phyloP scores from a whole-genome alignment of 2,797 vertebrate genomes.

The Caiman crocodilus region DNA sequence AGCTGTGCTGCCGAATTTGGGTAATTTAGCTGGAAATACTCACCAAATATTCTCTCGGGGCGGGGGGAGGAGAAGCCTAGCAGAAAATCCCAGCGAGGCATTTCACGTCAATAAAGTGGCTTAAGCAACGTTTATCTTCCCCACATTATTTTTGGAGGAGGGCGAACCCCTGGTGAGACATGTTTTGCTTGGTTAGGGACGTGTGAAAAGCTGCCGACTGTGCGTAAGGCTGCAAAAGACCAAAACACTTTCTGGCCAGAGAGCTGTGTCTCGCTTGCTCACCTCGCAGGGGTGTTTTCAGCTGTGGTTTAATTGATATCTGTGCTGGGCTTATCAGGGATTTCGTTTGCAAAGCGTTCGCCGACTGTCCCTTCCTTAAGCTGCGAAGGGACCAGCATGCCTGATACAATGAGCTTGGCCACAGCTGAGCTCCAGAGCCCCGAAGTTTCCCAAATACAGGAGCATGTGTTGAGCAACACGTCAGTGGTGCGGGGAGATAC shows the following conservation, averaged over 20 bases:
- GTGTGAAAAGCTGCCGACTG: too few species aligned
- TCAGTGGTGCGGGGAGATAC: slow-evolving; percentile 67
- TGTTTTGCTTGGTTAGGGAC: neutral
- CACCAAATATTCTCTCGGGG: neutral
- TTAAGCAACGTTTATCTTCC: neutral
- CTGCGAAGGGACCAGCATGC: neutral
- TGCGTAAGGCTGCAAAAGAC: neutral
- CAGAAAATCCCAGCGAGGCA: neutral
- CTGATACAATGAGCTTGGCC: neutral
- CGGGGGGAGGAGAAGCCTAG: too few species aligned
- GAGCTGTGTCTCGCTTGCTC: neutral
- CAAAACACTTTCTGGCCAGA: neutral
- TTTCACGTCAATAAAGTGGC: neutral
- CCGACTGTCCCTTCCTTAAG: neutral
- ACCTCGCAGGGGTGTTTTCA: neutral
- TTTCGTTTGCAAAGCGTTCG: neutral
- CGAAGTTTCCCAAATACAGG: neutral
- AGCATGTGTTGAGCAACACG: slow-evolving; percentile 69
- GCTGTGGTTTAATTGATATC: neutral
- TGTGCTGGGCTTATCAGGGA: neutral
- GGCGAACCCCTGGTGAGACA: neutral
- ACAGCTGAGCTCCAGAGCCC: neutral
- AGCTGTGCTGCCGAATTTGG: slow-evolving; percentile 34
- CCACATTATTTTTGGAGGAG: neutral
- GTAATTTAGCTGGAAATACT: slow-evolving; percentile 30